Evolutionary conservation across 2,797 vertebrate genomes (phyloP), one percentile per base, ranked within the genome.

Genomic region (Lagocephalus sceleratus): DNA sequence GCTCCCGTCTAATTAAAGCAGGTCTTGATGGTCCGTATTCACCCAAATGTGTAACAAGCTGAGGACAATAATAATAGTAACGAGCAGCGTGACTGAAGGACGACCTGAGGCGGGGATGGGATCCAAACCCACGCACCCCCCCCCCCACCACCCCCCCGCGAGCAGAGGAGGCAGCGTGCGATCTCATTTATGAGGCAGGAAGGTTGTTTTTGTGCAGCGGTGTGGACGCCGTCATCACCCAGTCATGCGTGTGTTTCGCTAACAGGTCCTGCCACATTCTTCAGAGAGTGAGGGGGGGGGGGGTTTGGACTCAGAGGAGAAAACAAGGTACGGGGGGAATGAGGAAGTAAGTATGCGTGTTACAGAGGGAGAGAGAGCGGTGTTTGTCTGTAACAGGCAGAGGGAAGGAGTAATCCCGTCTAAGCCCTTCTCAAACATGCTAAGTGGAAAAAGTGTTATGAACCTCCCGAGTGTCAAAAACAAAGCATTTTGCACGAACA

Each of bases 191-290:
- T 1, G 19, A 42, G 5, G 6, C 40, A 42, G 40, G 6, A n/a
- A n/a, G 10, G 3, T 42, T 19, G 15, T n/a, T 8, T 42, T n/a
- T n/a, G 40, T 23, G 69, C 60, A 51, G 57, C 65, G 47, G 38
- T 63, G 55, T 54, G 56, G 67, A 71, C 32, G 16, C 46, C 64
- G 69, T 79, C 84, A 85, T 68, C 65, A 46, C 44, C 46, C 58
- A 79, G 78, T 84, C 79, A 81, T 66, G 78, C 67, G 50, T 70
- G 76, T 39, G 58, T 76, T 54, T 46, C 66, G 76, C 63, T 15
- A 85, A 90, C 90, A 70, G 79, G 90, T 84, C 78, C 52, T 29
- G 63, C 83, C 66, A 76, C 89, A 92, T 92, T 91, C 89, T 70
- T 83, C 65, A 44, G 66, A 32, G 63, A 64, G 60, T 52, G 64